Evolutionary conservation across 2,888 invertebrate genomes (phyloP).

Genomic region (Trypoxylon attenuatum): DNA sequence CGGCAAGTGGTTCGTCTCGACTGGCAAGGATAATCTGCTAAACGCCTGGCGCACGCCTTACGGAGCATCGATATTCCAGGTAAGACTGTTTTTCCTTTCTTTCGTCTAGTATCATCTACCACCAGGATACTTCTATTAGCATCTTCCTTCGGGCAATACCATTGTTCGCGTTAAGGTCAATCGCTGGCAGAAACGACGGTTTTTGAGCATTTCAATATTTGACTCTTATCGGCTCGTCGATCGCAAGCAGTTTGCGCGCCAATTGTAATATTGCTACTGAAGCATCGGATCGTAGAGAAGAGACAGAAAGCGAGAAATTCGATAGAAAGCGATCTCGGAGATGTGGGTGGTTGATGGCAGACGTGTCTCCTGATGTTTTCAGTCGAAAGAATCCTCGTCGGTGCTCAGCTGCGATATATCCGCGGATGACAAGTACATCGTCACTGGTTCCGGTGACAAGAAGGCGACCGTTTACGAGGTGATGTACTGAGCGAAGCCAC

Average conservation of each 20-base stretch:
- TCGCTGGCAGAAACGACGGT: too few species aligned
- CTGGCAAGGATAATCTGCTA: conserved; percentile 94
- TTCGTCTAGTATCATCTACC: too few species aligned
- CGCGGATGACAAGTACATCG: conserved; percentile 97
- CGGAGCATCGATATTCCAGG: conserved; percentile 96
- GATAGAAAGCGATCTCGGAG: too few species aligned
- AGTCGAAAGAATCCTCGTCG: conserved; percentile 98
- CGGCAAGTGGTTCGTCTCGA: conserved; percentile 97
- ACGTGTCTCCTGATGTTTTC: conserved; percentile 48
- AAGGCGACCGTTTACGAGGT: conserved; percentile 99
- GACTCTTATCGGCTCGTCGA: too few species aligned
- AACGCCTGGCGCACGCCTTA: conserved; percentile 98
- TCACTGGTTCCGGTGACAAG: conserved; percentile 98
- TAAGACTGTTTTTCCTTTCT: conserved; percentile 66
- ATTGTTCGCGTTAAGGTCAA: too few species aligned
- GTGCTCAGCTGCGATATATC: conserved; percentile 99
- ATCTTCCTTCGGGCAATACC: too few species aligned
- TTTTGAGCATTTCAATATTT: too few species aligned
- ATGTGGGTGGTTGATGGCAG: not conserved
- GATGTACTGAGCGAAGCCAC: conserved; percentile 79
- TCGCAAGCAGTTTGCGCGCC: too few species aligned
- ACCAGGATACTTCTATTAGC: too few species aligned
- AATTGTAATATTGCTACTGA: too few species aligned
- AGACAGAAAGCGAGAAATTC: too few species aligned
- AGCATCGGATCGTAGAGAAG: too few species aligned